phyloP scores from a whole-genome alignment of 2,113 vertebrate species.

The Xenopus borealis region DNA sequence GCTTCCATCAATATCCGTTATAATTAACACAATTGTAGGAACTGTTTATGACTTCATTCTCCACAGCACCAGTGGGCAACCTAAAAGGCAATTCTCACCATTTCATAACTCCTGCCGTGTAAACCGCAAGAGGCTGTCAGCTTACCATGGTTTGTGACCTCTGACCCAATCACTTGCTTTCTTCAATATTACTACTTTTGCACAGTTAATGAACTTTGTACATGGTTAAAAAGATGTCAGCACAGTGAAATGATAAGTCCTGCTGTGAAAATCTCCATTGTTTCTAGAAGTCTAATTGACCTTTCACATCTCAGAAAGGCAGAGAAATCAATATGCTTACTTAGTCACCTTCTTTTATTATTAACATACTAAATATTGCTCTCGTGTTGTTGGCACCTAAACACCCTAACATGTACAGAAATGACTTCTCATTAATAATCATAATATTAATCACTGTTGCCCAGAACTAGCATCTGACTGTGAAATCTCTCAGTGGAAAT shows the following conservation, averaged over 20 bases:
- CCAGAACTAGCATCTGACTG: conserved; percentile 93
- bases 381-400: conserved; percentile 74
- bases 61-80: conserved; percentile 52
- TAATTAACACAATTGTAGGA: conserved; percentile 67
- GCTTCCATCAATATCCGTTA: conserved; percentile 63
- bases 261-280: conserved; percentile 69
- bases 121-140: conserved; percentile 60
- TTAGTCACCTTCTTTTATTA: conserved; percentile 71
- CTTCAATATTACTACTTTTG: conserved; percentile 60
- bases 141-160: conserved; percentile 57
- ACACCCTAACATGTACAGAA: conserved; percentile 77
- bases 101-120: conserved; percentile 54
- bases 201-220: conserved; percentile 72
- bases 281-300: conserved; percentile 75
- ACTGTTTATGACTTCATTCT: conserved; percentile 60
- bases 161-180: conserved; percentile 62
- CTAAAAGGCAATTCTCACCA: conserved; percentile 65
- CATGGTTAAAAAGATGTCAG: conserved; percentile 66
- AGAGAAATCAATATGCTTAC: conserved; percentile 75
- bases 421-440: conserved; percentile 94
- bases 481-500: conserved; percentile 97
- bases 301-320: conserved; percentile 72
- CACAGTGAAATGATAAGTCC: conserved; percentile 62
- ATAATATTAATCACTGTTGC: conserved; percentile 96
- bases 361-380: conserved; percentile 75